A percentile compares a stretch with the other conserved stretches of the same genome.
phyloP scores from a whole-genome alignment of 35 echinoderm and acorn worm species.

The Heliocidaris tuberculata region DNA sequence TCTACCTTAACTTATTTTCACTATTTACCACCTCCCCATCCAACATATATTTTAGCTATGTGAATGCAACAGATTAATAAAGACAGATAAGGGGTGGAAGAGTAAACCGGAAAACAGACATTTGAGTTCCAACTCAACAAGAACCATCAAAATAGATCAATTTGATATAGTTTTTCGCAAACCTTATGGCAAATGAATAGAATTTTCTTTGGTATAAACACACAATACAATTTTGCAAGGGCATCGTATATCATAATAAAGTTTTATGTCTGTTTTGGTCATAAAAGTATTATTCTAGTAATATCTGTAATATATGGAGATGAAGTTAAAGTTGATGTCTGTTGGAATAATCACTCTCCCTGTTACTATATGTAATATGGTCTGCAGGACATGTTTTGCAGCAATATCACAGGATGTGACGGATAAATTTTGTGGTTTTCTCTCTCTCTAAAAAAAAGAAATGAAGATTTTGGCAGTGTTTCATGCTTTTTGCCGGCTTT shows the following conservation, averaged over 20 bases:
- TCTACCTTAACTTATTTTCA: too few species aligned
- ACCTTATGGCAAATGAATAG: background rate
- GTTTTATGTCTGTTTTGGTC: background rate
- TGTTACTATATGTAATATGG: background rate
- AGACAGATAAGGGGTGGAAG: background rate
- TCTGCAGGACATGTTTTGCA: background rate
- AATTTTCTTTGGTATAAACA: background rate
- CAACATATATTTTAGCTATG: background rate
- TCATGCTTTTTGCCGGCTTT: background rate
- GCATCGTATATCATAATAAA: background rate
- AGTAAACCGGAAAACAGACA: background rate
- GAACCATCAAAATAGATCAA: background rate
- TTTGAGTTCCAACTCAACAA: background rate
- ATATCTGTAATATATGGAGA: background rate
- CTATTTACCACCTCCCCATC: too few species aligned
- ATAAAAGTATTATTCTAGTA: slow-evolving; percentile 6
- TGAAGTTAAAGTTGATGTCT: background rate
- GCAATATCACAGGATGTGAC: background rate
- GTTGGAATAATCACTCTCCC: background rate
- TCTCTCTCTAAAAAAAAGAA: background rate
- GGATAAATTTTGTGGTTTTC: background rate
- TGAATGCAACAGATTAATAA: too few species aligned
- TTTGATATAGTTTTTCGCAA: background rate
- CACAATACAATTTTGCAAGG: background rate
- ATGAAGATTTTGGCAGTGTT: background rate